Evolutionary conservation across 2,113 vertebrate genomes (phyloP).

Genomic region (Toxostoma redivivum): DNA sequence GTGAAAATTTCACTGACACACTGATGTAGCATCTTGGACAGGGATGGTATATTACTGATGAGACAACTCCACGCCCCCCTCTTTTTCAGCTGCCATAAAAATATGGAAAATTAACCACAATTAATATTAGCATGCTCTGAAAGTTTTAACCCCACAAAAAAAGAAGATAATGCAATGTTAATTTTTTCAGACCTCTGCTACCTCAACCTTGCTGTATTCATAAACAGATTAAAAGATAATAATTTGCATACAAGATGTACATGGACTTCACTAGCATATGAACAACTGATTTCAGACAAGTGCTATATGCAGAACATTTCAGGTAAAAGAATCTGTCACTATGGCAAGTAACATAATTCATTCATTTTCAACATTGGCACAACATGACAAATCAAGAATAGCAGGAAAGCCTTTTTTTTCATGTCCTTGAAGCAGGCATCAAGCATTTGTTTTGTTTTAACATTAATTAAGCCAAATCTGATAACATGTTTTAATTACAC

Average conservation of each 20-base stretch:
- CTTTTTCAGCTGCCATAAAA: neutral
- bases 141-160: conserved; percentile 13
- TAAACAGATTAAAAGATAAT: conserved; percentile 52
- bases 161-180: conserved; percentile 35
- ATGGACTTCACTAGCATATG: conserved; percentile 2
- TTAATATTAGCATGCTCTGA: neutral
- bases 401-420: neutral
- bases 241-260: conserved; percentile 48
- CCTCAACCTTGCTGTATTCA: conserved; percentile 33
- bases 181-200: conserved; percentile 54
- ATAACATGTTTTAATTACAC: conserved; percentile 37
- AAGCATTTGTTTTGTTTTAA: conserved; percentile 44
- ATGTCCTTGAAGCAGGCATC: conserved; percentile 20
- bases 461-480: conserved; percentile 55
- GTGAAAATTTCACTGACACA: fast-evolving
- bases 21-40: neutral
- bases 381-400: conserved; percentile 23
- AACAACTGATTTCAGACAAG: conserved; percentile 33
- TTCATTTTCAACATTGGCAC: conserved; percentile 16
- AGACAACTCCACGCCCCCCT: fast-evolving
- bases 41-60: neutral
- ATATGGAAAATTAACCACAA: neutral
- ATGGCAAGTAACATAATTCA: neutral
- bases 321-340: conserved; percentile 30
- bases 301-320: neutral